A percentile compares a stretch with the other conserved stretches of the same genome.
phyloP scores from a whole-genome alignment of 2,888 invertebrate species.

The Blastobasis adustella region DNA sequence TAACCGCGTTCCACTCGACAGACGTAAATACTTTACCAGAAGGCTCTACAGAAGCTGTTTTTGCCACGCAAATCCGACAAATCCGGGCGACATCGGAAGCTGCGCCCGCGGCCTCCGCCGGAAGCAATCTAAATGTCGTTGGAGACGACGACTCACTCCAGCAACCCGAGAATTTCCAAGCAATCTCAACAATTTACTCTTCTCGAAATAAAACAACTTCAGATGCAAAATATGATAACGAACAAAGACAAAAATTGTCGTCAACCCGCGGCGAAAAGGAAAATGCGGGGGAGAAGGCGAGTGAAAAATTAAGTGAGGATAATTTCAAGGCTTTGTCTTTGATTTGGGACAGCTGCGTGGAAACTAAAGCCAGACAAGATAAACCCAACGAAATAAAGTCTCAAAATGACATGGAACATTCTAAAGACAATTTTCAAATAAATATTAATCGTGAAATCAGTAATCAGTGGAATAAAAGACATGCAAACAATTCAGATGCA shows the following conservation, averaged over 20 bases:
- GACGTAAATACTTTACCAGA: conserved; percentile 38
- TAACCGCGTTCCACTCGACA: conserved; percentile 24
- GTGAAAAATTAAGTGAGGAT: conserved; percentile 11
- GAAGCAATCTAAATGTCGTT: conserved; percentile 62
- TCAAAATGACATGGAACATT: conserved; percentile 33
- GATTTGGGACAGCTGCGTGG: conserved; percentile 56
- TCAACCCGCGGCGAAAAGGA: conserved; percentile 23
- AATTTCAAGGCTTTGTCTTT: conserved; percentile 34
- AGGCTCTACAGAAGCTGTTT: conserved; percentile 28
- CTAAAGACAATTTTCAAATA: conserved; percentile 13
- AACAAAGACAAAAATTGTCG: conserved; percentile 37
- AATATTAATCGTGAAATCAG: conserved; percentile 15
- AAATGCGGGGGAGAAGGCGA: conserved; percentile 15
- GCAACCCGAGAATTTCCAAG: conserved; percentile 51
- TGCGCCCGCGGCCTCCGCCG: conserved; percentile 45
- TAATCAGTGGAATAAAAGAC: conserved; percentile 44
- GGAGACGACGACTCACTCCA: conserved; percentile 28
- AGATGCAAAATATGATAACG: conserved; percentile 36
- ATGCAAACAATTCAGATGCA: conserved; percentile 37
- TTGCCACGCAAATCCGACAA: conserved; percentile 49
- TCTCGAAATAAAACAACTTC: conserved; percentile 30
- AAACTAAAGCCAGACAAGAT: conserved; percentile 37
- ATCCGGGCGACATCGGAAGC: conserved; percentile 54
- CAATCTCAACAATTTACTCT: conserved; percentile 52
- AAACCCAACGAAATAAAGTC: conserved; percentile 24